Conservation (phyloP, 2,113 vertebrate species). For the Passerina amoena region DNA sequence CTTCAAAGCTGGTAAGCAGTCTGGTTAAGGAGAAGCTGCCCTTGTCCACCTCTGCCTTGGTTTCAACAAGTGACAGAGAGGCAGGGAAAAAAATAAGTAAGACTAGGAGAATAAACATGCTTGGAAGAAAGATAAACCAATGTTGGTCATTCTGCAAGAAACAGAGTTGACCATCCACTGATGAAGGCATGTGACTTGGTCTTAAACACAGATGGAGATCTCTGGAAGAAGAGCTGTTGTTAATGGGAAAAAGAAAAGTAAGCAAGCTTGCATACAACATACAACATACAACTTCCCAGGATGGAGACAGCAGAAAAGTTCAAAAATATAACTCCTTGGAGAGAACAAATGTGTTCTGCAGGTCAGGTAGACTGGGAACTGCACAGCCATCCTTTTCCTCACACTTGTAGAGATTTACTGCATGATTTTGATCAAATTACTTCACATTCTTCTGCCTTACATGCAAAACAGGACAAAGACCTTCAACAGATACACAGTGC, state of each 20-base stretch:
- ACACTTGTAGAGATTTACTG: not conserved
- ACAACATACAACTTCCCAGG: not conserved
- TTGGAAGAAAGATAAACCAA: not conserved
- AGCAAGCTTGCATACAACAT: too few relatives aligned
- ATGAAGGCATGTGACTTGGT: not conserved
- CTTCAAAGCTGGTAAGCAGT: not conserved
- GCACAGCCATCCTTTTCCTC: not conserved
- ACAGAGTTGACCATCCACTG: not conserved
- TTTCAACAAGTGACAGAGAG: not conserved
- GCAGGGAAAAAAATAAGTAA: not conserved
- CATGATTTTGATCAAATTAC: not conserved
- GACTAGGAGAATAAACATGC: not conserved
- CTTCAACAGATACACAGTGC: not conserved
- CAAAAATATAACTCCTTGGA: not conserved
- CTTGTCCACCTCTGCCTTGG: not conserved
- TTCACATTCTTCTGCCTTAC: not conserved
- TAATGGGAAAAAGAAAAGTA: not conserved
- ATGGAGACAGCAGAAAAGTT: not conserved
- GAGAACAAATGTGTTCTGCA: not conserved
- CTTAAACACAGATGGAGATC: not conserved
- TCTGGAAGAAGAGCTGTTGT: not conserved
- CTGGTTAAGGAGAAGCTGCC: not conserved
- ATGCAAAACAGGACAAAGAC: not conserved
- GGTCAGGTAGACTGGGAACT: not conserved
- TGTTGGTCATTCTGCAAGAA: not conserved